phyloP scores from a whole-genome alignment of 2,888 invertebrate genomes.

The Ischnus inquisitorius region DNA sequence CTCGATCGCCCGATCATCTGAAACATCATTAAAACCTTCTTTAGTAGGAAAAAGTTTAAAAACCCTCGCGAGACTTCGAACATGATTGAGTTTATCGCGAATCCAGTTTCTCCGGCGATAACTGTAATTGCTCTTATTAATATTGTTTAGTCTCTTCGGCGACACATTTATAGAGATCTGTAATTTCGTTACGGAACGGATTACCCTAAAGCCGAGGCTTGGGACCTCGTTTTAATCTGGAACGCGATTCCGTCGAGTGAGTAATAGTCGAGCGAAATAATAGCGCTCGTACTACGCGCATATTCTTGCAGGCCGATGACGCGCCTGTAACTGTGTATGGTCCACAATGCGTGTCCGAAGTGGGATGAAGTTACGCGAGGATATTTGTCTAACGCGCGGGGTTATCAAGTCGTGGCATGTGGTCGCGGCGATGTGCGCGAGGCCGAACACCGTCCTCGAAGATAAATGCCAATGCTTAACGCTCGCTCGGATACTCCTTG shows the following conservation, averaged over 20 bases:
- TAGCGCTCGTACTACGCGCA: background rate
- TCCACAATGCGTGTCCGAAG: slow-evolving; percentile 12
- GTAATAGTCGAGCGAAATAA: slow-evolving; percentile 11
- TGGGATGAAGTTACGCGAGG: slow-evolving; percentile 45
- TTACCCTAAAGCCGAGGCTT: background rate
- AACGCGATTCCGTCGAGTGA: background rate
- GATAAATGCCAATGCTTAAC: slow-evolving; percentile 17
- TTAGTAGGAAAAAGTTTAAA: background rate
- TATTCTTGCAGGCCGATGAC: background rate
- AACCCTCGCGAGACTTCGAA: background rate
- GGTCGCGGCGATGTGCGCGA: slow-evolving; percentile 19
- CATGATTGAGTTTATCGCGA: background rate
- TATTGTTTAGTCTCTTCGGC: slow-evolving; percentile 2
- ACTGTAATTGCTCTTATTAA: background rate
- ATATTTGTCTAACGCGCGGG: slow-evolving; percentile 42
- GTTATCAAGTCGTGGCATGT: slow-evolving; percentile 53
- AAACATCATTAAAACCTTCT: background rate
- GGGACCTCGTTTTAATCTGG: background rate
- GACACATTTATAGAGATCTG: background rate
- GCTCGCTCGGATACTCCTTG: background rate
- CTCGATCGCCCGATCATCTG: background rate
- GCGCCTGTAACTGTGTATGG: background rate
- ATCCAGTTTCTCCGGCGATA: too few species aligned
- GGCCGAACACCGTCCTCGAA: slow-evolving; percentile 30
- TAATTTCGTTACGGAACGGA: too few species aligned